Evolutionary conservation across 2,113 vertebrate species (phyloP).

Genomic region (Panurus biarmicus): DNA sequence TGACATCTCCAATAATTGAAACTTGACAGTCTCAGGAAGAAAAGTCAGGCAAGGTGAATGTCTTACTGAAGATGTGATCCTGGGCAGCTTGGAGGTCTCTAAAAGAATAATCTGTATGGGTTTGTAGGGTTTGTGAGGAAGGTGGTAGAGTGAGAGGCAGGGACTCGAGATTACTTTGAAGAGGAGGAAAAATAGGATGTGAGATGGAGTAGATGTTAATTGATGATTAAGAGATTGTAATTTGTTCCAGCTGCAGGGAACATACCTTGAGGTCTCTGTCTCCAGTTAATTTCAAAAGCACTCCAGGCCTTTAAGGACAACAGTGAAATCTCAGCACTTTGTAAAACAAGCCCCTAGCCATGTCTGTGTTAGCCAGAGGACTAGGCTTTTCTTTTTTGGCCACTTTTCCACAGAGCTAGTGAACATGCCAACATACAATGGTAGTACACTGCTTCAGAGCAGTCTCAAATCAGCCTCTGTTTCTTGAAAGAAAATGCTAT

Average conservation of each 20-base stretch:
- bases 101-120: not conserved
- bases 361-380: not conserved
- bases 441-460: not conserved
- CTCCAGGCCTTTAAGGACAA: not conserved
- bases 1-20: not conserved
- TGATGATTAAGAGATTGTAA: not conserved
- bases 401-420: not conserved
- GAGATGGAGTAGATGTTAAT: not conserved
- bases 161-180: not conserved
- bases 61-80: not conserved
- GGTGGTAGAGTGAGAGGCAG: not conserved
- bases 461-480: not conserved
- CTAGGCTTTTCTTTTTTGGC: not conserved
- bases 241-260: not conserved
- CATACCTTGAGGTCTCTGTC: not conserved
- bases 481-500: not conserved
- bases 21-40: not conserved
- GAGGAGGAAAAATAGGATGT: not conserved
- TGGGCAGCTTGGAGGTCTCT: not conserved
- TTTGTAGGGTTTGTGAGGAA: not conserved
- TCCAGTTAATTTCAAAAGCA: not conserved
- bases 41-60: not conserved
- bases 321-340: not conserved
- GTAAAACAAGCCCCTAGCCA: not conserved
- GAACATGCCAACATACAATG: not conserved